phyloP scores from a whole-genome alignment of 2,888 invertebrate genomes.

The Sarcophaga subvicina region DNA sequence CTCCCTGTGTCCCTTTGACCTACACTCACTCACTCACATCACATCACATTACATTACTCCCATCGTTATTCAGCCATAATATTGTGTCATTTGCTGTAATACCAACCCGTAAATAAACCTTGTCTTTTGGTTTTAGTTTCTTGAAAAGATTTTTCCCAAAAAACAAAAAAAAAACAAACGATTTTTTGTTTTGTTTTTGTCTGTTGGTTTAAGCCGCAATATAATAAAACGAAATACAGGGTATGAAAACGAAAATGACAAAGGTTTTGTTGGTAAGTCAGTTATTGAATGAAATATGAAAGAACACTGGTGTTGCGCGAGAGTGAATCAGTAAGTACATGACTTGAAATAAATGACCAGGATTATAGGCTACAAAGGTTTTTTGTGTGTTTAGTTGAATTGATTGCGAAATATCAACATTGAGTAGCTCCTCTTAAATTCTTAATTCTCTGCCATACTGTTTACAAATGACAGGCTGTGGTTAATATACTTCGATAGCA shows the following conservation, averaged over 20 bases:
- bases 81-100: slow-evolving; percentile 50
- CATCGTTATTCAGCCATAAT: slow-evolving; percentile 25
- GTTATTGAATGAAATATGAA: no score
- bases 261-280: neutral
- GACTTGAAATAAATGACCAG: no score
- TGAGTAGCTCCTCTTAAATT: no score
- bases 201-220: slow-evolving; percentile 41
- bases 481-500: no score
- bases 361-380: no score
- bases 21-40: neutral
- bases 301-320: no score
- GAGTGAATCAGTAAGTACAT: no score
- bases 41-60: neutral
- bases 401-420: no score
- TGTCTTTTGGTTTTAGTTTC: slow-evolving; percentile 18
- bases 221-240: neutral
- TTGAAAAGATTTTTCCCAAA: slow-evolving; percentile 27
- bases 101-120: slow-evolving; percentile 15
- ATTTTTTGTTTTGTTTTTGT: slow-evolving; percentile 24
- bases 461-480: no score
- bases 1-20: neutral
- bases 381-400: no score
- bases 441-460: no score
- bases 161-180: neutral
- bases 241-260: neutral